A percentile compares a stretch with the other conserved stretches of the same genome.
Evolutionary conservation across 2,797 vertebrate genomes (phyloP).

Genomic region (Atherinosoma microstoma): DNA sequence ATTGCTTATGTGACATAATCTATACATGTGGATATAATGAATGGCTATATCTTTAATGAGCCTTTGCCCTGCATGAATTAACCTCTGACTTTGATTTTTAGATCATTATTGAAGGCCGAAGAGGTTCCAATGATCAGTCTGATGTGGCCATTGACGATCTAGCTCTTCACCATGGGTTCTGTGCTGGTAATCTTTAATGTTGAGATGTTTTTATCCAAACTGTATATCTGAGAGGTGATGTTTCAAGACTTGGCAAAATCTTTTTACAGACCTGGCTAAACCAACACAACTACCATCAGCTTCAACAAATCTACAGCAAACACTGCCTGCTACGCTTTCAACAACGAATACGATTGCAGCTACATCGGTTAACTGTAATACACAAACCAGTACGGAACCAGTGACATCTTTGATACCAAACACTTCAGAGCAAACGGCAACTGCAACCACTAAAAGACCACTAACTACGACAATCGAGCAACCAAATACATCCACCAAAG

Average conservation of each 20-base stretch:
- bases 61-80: no score
- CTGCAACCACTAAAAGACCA: no score
- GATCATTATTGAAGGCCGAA: constrained; percentile 82
- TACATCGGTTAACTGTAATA: not conserved
- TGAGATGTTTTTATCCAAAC: not conserved
- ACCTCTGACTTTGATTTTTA: constrained; percentile 30
- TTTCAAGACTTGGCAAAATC: not conserved
- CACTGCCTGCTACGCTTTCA: not conserved
- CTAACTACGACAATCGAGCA: no score
- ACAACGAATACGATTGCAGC: not conserved
- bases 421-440: not conserved
- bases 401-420: not conserved
- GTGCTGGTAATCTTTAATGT: constrained; percentile 68
- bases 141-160: constrained; percentile 87
- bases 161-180: constrained; percentile 72
- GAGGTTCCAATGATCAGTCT: constrained; percentile 77
- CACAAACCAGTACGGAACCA: not conserved
- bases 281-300: constrained; percentile 25
- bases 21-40: no score
- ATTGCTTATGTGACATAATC: no score
- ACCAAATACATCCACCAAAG: not conserved
- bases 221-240: not conserved
- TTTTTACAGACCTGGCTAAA: constrained; percentile 50
- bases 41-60: no score
- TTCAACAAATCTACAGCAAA: not conserved